These are phyloP conservation scores for Myiothlypis coronata DNA, from an alignment of 2,797 vertebrate species.

Conservation along the genomic window DNA sequence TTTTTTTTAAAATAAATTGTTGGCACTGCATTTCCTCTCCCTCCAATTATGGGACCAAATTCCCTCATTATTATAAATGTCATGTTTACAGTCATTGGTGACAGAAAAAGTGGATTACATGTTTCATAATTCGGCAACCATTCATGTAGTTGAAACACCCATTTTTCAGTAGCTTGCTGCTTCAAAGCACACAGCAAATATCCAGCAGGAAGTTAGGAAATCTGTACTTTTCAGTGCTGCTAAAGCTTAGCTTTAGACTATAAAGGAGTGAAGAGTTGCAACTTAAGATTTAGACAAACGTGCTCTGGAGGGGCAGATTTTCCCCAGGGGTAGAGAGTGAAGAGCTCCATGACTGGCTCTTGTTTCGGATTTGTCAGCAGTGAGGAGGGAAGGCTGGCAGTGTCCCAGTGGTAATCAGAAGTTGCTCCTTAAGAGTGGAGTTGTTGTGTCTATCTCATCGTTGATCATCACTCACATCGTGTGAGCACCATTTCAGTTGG, in stretches of 20 bases:
- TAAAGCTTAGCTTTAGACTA: background rate
- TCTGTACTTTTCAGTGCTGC: background rate
- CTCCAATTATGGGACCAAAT: background rate
- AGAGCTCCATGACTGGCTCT: background rate
- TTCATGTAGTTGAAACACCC: background rate
- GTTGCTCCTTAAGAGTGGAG: background rate
- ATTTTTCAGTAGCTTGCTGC: background rate
- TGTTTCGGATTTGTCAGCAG: background rate
- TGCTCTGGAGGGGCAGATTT: background rate
- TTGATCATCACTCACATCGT: rapidly evolving
- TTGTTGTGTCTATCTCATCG: background rate
- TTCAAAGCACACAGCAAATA: background rate
- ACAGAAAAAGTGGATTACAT: background rate
- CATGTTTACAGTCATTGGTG: rapidly evolving
- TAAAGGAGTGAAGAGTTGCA: background rate
- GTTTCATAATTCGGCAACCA: background rate
- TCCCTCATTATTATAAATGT: background rate
- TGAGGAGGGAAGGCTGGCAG: background rate
- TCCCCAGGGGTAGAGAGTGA: background rate
- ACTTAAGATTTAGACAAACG: background rate
- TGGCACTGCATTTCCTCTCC: background rate
- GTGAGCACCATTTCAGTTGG: background rate
- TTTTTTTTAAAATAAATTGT: background rate
- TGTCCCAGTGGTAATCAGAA: background rate
- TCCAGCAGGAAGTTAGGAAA: background rate